Percentiles rank a stretch among this genome's conserved stretches.
phyloP scores from a whole-genome alignment of 2,113 vertebrate species.

The Pedionomus torquatus region DNA sequence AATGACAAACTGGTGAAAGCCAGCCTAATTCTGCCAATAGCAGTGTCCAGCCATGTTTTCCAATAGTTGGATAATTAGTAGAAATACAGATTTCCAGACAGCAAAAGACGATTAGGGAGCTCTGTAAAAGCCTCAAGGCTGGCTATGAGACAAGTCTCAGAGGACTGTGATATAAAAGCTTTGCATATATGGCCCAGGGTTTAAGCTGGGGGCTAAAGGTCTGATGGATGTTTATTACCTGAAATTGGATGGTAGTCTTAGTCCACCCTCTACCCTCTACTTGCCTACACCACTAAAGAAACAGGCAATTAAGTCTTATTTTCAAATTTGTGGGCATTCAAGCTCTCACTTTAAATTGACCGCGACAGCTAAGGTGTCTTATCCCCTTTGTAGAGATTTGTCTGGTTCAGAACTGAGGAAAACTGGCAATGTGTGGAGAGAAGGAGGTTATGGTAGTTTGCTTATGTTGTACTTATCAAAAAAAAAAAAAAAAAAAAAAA shows the following conservation, averaged over 20 bases:
- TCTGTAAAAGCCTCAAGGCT: background rate
- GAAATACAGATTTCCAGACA: conserved; percentile 1
- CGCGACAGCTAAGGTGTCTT: background rate
- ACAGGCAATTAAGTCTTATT: background rate
- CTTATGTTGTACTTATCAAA: background rate
- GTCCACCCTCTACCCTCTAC: background rate
- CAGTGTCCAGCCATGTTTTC: background rate
- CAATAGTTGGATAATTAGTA: conserved; percentile 8
- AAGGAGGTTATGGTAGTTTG: background rate
- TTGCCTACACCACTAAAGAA: background rate
- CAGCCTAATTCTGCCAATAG: background rate
- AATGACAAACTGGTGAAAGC: background rate
- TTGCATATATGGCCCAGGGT: background rate
- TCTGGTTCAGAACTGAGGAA: background rate
- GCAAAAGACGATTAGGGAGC: background rate
- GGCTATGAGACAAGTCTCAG: background rate
- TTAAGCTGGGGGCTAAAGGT: background rate
- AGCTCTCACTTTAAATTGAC: background rate
- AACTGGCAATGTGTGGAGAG: background rate
- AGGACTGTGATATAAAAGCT: background rate
- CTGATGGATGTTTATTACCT: background rate
- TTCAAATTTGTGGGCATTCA: background rate
- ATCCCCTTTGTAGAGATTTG: background rate
- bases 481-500: background rate
- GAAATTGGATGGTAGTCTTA: background rate